These are phyloP conservation scores for Araneus ventricosus DNA, from an alignment of 1,140 invertebrate species.

Conservation along the genomic window DNA sequence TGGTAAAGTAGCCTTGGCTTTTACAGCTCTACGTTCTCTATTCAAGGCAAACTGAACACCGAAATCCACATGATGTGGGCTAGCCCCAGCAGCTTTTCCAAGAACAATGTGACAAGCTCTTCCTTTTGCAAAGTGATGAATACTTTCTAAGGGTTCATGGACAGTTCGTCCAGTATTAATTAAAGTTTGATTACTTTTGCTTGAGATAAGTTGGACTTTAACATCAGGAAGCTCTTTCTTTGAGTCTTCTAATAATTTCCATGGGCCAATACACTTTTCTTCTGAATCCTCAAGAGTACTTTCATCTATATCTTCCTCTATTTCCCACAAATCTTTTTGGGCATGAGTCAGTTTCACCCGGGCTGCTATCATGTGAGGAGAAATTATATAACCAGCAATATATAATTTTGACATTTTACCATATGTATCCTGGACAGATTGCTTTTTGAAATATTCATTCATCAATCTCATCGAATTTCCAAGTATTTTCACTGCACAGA, in stretches of 20 bases:
- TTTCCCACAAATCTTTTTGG: conserved; percentile 54
- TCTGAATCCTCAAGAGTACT: too few species aligned
- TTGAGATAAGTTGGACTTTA: neutral
- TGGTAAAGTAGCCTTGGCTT: neutral
- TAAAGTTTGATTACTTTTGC: conserved; percentile 43
- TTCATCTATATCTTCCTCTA: conserved; percentile 16
- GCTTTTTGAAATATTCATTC: conserved; percentile 41
- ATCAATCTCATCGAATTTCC: neutral
- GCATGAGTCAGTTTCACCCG: conserved; percentile 33
- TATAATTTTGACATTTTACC: conserved; percentile 53
- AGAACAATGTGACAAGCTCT: conserved; percentile 59
- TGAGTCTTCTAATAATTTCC: neutral
- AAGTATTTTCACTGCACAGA: neutral
- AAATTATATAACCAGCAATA: conserved; percentile 52
- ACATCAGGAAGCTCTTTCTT: neutral
- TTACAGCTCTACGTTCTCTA: neutral
- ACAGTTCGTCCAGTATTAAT: neutral
- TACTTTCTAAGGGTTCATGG: neutral
- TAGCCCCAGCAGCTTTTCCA: conserved; percentile 4
- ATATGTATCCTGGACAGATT: neutral
- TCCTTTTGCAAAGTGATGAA: conserved; percentile 29
- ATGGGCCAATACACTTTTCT: neutral
- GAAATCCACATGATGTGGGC: conserved; percentile 35
- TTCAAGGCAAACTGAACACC: conserved; percentile 44
- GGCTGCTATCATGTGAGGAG: conserved; percentile 55